Evolutionary conservation across 1,140 invertebrate genomes (phyloP).

Genomic region (Achatina immaculata): DNA sequence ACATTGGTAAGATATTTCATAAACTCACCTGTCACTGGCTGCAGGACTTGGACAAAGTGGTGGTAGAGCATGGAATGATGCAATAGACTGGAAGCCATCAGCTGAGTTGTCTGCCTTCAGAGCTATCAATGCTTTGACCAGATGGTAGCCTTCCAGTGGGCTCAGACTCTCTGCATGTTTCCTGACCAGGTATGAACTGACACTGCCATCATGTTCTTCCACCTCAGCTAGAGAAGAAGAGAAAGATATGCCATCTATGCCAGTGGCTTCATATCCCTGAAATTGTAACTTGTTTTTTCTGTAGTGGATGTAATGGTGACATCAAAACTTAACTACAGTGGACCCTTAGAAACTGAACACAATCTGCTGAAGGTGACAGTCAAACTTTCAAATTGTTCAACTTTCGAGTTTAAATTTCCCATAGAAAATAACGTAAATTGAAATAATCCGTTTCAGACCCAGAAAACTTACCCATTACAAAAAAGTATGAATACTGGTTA

Average conservation of each 20-base stretch:
- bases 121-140: conserved; percentile 35
- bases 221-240: neutral
- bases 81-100: conserved; percentile 44
- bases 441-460: no score
- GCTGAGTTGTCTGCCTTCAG: conserved; percentile 42
- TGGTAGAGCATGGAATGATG: conserved; percentile 46
- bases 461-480: neutral
- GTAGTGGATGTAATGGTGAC: no score
- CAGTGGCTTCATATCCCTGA: no score
- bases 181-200: conserved; percentile 23
- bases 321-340: no score
- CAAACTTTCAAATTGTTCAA: no score
- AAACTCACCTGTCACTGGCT: conserved; percentile 14
- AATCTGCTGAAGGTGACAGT: no score
- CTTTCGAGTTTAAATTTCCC: no score
- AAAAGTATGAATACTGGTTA: neutral
- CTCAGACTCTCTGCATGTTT: conserved; percentile 35
- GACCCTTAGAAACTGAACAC: no score
- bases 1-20: no score
- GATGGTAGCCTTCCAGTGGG: conserved; percentile 22
- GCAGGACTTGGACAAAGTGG: conserved; percentile 40
- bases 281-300: no score
- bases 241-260: no score
- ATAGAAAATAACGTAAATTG: no score
- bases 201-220: neutral